Percentiles rank a stretch among this genome's conserved stretches.
Evolutionary conservation across 2,888 invertebrate genomes (phyloP).

Genomic region (Platypus cylindrus): DNA sequence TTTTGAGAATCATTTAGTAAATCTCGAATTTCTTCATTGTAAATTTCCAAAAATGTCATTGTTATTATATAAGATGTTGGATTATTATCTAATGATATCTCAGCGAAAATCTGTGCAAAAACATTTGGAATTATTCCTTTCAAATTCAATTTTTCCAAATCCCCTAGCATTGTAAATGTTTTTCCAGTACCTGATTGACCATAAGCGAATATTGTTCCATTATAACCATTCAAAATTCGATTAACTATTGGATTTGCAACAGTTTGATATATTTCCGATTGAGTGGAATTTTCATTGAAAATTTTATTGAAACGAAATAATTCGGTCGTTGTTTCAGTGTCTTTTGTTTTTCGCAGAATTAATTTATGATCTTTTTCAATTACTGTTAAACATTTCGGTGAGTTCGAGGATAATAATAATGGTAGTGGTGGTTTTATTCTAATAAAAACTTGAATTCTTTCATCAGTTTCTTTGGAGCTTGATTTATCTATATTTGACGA

Average conservation of each 20-base stretch:
- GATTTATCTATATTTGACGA: slow-evolving; percentile 3
- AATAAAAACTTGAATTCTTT: slow-evolving; percentile 83
- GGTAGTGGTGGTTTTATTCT: slow-evolving; percentile 83
- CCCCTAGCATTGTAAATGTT: slow-evolving; percentile 94
- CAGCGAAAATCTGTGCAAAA: slow-evolving; percentile 94
- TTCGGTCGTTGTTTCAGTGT: slow-evolving; percentile 46
- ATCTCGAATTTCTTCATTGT: slow-evolving; percentile 94
- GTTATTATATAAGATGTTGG: slow-evolving; percentile 80
- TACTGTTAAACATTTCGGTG: slow-evolving; percentile 2
- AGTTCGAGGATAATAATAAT: slow-evolving; percentile 29
- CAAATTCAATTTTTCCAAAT: slow-evolving; percentile 67
- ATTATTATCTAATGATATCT: slow-evolving; percentile 73
- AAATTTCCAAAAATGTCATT: slow-evolving; percentile 94
- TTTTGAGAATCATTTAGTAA: slow-evolving; percentile 49
- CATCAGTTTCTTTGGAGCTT: slow-evolving; percentile 7
- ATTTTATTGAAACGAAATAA: slow-evolving; percentile 85
- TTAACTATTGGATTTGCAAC: slow-evolving; percentile 91
- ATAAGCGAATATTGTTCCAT: slow-evolving; percentile 79
- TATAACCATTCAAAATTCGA: slow-evolving; percentile 86
- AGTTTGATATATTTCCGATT: slow-evolving; percentile 85
- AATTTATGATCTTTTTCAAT: slow-evolving; percentile 57
- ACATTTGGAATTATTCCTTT: slow-evolving; percentile 94
- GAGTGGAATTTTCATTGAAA: slow-evolving; percentile 69
- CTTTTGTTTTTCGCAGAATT: slow-evolving; percentile 52
- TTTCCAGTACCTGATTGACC: slow-evolving; percentile 92